Percentiles rank a stretch among this genome's conserved stretches.
Evolutionary conservation across 2,797 vertebrate species (phyloP).

Genomic region (Syndactyla subalaris): DNA sequence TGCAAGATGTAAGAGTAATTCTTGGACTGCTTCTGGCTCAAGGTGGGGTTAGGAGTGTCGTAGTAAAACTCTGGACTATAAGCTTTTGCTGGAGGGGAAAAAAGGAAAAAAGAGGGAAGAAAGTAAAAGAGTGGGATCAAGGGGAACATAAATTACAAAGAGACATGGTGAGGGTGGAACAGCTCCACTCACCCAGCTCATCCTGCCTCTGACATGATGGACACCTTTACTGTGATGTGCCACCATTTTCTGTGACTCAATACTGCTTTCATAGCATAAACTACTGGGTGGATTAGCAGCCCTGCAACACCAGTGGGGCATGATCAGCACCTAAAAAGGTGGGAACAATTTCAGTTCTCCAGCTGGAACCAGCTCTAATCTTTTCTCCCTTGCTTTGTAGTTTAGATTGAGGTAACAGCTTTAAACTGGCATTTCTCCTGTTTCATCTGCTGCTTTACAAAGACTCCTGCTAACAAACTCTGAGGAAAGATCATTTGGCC

Average conservation of each 20-base stretch:
- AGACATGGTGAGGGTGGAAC: not conserved
- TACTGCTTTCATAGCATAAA: not conserved
- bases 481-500: constrained; percentile 36
- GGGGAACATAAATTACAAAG: constrained; percentile 28
- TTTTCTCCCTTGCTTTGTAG: constrained; percentile 9
- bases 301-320: not conserved
- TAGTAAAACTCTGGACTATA: constrained; percentile 98
- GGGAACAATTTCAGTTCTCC: not conserved
- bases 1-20: constrained; percentile 96
- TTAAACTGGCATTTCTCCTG: constrained; percentile 29
- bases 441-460: constrained; percentile 49
- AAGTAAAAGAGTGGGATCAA: not conserved
- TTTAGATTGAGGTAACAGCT: constrained; percentile 38
- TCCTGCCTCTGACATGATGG: not conserved
- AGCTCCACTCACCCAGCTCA: not conserved
- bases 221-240: not conserved
- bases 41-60: constrained; percentile 93
- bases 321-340: not conserved
- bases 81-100: constrained; percentile 83
- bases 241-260: not conserved
- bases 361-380: not conserved
- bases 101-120: constrained; percentile 5
- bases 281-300: not conserved
- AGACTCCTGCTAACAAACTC: constrained; percentile 32
- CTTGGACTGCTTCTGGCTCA: constrained; percentile 89